A percentile compares a stretch with the other conserved stretches of the same genome.
Evolutionary conservation across 2,113 vertebrate species (phyloP).

Genomic region (Henicopernis longicauda): DNA sequence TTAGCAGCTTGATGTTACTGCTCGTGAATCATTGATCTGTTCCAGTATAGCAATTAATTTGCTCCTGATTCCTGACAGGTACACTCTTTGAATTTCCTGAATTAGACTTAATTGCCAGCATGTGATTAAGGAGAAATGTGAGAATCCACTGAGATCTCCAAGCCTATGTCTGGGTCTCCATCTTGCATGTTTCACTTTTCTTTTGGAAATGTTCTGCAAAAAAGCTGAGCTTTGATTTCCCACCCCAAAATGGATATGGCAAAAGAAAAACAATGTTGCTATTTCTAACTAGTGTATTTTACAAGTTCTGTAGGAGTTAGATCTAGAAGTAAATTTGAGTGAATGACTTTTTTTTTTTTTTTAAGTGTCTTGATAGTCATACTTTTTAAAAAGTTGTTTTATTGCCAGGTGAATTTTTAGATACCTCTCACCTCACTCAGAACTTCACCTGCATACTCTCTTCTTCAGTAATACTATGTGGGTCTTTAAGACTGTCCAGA

Average conservation of each 20-base stretch:
- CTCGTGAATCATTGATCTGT: slow-evolving; percentile 44
- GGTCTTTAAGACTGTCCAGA: not conserved
- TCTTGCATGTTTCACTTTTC: not conserved
- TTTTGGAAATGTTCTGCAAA: not conserved
- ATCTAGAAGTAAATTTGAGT: not conserved
- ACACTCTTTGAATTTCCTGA: not conserved
- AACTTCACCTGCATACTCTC: not conserved
- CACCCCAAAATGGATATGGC: not conserved
- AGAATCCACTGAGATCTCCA: not conserved
- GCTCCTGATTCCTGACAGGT: slow-evolving; percentile 15
- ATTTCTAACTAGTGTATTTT: not conserved
- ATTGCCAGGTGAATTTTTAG: not conserved
- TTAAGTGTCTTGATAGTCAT: not conserved
- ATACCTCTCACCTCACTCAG: not conserved
- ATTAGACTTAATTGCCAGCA: slow-evolving; percentile 6
- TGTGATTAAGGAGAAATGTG: not conserved
- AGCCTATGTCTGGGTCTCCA: not conserved
- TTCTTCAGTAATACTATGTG: not conserved
- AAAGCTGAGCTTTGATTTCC: not conserved
- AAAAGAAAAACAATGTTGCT: not conserved
- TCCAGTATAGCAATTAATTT: slow-evolving; percentile 35
- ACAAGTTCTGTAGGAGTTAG: not conserved
- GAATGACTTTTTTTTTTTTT: not conserved
- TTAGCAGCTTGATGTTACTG: slow-evolving; percentile 6
- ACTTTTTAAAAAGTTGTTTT: not conserved